Conservation (phyloP, 2,113 vertebrate species). For the Phrynosoma platyrhinos region DNA sequence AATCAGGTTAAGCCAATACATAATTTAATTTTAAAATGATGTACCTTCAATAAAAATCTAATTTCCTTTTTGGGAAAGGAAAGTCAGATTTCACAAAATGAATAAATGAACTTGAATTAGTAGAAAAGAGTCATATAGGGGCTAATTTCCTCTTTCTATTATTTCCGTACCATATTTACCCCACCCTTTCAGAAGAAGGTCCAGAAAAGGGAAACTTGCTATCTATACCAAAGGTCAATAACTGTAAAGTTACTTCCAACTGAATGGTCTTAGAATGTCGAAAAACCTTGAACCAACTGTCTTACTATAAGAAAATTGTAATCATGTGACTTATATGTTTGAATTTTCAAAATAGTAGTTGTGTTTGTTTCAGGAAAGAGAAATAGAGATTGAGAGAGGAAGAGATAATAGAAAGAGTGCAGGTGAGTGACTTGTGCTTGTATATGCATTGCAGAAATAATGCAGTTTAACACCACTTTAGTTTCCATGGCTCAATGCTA, state of each 20-base stretch:
- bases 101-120: not conserved
- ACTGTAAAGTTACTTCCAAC: not conserved
- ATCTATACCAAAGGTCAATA: not conserved
- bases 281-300: not conserved
- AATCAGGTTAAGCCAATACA: not conserved
- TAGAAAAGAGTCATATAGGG: not conserved
- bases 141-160: not conserved
- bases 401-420: too few species aligned
- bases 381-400: too few species aligned
- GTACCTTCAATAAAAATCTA: not conserved
- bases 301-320: not conserved
- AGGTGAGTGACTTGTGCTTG: too few species aligned
- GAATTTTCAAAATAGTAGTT: too few species aligned
- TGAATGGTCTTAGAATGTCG: not conserved
- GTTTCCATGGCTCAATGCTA: too few species aligned
- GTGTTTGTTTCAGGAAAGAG: too few species aligned
- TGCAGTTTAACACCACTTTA: too few species aligned
- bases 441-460: too few species aligned
- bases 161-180: not conserved
- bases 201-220: too few species aligned
- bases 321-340: not conserved
- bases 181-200: too few species aligned
- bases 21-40: not conserved
- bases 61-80: conserved; percentile 5
- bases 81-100: not conserved